Evolutionary conservation across 92 coral and sea anemone genomes (phyloP), one percentile per base, ranked within the genome.

Genomic region (Actinostola sp.): DNA sequence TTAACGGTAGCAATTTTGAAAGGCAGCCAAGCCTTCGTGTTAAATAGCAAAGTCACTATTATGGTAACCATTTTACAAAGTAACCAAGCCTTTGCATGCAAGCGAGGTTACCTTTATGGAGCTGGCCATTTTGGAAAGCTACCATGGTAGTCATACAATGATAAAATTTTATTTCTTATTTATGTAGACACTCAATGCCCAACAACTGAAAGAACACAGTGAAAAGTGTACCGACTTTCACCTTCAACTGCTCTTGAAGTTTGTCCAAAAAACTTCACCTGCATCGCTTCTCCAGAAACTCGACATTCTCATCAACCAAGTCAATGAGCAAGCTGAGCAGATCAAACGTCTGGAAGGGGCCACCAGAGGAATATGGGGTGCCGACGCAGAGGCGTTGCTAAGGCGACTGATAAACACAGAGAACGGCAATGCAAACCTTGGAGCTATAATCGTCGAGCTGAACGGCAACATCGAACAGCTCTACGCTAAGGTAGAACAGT

Each of bases 181-280:
- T 25, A 25, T n/a, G 0, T 39, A 68, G 74, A 68, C 74, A 19
- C 54, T 68, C 8, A 68, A 61, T 3, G 62, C 54, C 0, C 27
- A 32, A 50, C 74, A 68, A 34, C 45, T 68, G 20, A 68, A 52
- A 24, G 74, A 68, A 51, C 74, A 68, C 74, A 68, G 33, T 26
- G 29, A 43, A 23, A 51, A 52, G 21, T 68, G 61, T 33, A 21
- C 36, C 13, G 45, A 34, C 1, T 52, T 43, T 16, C 74, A 68
- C 29, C 29, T 68, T 25, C 31, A 31, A 16, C 28, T 68, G 20
- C 45, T 68, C 9, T 24, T 68, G 0, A 48, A 51, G 11, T 52
- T 30, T 48, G 28, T 68, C 29, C 61, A 32, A n/a, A 23, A 50
- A 20, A 13, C 42, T 7, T 13, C 59, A 34, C 61, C n/a, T 1